Conservation (phyloP, 2,113 vertebrate species). For the Diglossa brunneiventris region DNA sequence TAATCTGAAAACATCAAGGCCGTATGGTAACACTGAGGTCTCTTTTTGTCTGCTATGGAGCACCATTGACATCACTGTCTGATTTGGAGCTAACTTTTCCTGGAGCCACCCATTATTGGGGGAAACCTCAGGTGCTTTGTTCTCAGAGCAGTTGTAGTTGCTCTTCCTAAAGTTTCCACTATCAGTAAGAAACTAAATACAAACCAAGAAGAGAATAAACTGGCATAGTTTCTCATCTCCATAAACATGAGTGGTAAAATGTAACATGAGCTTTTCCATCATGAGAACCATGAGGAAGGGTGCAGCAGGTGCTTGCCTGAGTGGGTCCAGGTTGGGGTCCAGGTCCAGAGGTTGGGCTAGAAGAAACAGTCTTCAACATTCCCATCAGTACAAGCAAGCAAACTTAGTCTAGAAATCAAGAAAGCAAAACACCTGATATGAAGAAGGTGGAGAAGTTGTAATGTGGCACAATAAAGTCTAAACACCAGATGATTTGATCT, state of each 20-base stretch:
- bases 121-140: constrained; percentile 37
- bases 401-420: not conserved
- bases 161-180: constrained; percentile 6
- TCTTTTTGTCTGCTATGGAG: constrained; percentile 37
- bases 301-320: not conserved
- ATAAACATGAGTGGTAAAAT: not conserved
- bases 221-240: not conserved
- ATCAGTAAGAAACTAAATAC: not conserved
- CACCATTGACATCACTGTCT: not conserved
- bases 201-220: not conserved
- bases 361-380: not conserved
- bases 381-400: not conserved
- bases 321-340: not conserved
- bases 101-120: not conserved
- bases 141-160: not conserved
- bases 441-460: not conserved
- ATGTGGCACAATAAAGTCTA: not conserved
- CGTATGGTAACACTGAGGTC: constrained; percentile 46
- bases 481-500: not conserved
- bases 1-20: constrained; percentile 79
- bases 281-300: not conserved
- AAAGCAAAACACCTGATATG: not conserved
- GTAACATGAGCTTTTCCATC: not conserved
- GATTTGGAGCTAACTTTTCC: not conserved
- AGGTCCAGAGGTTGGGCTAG: not conserved